Evolutionary conservation across 2,888 invertebrate species (phyloP), one percentile per base, ranked within the genome.

Genomic region (Sylvicola cinctus): DNA sequence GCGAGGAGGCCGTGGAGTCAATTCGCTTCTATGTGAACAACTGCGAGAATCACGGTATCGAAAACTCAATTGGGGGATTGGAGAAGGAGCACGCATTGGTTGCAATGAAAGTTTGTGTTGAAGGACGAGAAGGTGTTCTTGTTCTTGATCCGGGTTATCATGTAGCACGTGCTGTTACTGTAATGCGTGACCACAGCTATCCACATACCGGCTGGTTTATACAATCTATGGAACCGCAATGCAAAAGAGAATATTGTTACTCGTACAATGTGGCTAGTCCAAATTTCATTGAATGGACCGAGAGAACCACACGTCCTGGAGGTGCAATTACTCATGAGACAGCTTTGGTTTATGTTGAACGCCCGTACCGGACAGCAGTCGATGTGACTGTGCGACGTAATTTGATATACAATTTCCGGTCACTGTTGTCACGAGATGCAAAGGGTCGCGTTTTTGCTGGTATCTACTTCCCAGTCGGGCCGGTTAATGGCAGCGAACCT

Each of bases 91-190:
- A 88, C 55, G 81, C 84, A 29, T 66, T 87, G 58, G 74, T 79
- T 38, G 77, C 77, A 39, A 64, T 85, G 50, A 73, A 70, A 45
- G 65, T 85, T 39, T 58, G 66, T 43, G 69, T 87, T 36, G 73
- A 68, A 32, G 79, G 74, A 20, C 68, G 88, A 27, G 57, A 62
- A 2, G 88, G 87, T 20, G 63, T 80, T 33, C 59, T 88, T 60
- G 67, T 90, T 15, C 70, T 87, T 28, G 90, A 90, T 63, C 85
- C 88, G 1, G 88, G 88, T 13, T 90, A 90, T 58, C 88, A 90
- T 55, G 77, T 88, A 39, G 76, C 80, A 29, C 65, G 84, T 39
- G 76, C 80, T 37, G 70, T 88, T 39, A 83, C 85, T 15, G 75
- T 87, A 34, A 90, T 88, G 88, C 65, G 68, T 26, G 88, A 90